A percentile compares a stretch with the other conserved stretches of the same genome.
Evolutionary conservation across 1,140 invertebrate species (phyloP).

Genomic region (Magallana gigas): DNA sequence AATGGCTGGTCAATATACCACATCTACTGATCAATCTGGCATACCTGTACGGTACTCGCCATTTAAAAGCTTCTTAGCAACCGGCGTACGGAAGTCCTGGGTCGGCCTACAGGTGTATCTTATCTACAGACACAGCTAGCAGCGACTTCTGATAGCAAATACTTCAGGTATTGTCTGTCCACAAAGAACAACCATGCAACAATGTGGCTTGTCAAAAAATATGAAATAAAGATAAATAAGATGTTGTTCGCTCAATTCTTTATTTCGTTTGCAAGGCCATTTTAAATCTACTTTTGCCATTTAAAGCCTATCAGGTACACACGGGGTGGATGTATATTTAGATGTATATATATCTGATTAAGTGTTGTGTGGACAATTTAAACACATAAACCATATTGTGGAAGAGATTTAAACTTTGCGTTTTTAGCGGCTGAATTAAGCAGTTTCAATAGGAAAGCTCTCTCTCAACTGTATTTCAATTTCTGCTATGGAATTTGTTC

Average conservation of each 20-base stretch:
- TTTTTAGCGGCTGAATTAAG: constrained; percentile 1
- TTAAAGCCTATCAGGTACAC: background rate
- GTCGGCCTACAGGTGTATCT: background rate
- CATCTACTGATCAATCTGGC: background rate
- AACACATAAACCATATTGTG: constrained; percentile 16
- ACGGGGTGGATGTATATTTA: background rate
- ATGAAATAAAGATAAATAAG: constrained; percentile 9
- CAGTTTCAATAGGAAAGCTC: background rate
- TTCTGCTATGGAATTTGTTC: background rate
- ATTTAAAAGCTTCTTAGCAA: constrained; percentile 42
- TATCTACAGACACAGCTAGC: background rate
- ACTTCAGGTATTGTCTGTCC: background rate
- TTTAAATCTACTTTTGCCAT: constrained; percentile 38
- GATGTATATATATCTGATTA: constrained; percentile 25
- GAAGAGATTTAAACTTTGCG: constrained; percentile 18
- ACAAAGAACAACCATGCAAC: background rate
- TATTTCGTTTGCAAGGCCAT: constrained; percentile 28
- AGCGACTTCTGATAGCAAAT: background rate
- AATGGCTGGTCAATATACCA: background rate
- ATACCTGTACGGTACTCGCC: background rate
- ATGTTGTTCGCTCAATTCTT: constrained; percentile 22
- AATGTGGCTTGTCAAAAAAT: background rate
- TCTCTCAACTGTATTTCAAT: background rate
- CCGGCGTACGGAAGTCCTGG: constrained; percentile 4
- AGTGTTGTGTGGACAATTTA: constrained; percentile 26